These are phyloP conservation scores for Gymnocheta viridis DNA, from an alignment of 2,888 invertebrate genomes.

Conservation along the genomic window DNA sequence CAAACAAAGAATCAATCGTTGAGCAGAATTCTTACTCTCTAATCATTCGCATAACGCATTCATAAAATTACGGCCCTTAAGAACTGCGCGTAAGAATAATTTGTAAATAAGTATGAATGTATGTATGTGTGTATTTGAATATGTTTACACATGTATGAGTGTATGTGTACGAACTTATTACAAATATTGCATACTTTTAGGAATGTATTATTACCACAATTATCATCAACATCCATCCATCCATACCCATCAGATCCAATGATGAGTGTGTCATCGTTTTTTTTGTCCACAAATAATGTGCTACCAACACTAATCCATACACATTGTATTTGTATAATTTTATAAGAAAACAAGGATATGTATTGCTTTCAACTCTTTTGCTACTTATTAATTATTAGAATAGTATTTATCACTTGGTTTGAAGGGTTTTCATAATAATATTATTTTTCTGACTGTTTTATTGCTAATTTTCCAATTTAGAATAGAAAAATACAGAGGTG, in stretches of 20 bases:
- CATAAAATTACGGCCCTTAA: conserved; percentile 31
- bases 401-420: conserved; percentile 37
- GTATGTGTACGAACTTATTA: background rate
- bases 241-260: conserved; percentile 18
- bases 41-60: conserved; percentile 53
- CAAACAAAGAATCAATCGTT: conserved; percentile 18
- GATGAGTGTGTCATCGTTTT: background rate
- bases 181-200: conserved; percentile 44
- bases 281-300: conserved; percentile 20
- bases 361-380: conserved; percentile 8
- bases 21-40: conserved; percentile 32
- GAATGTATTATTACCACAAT: conserved; percentile 36
- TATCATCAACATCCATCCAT: conserved; percentile 9
- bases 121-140: too few species aligned
- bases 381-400: conserved; percentile 23
- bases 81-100: conserved; percentile 31
- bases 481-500: conserved; percentile 20
- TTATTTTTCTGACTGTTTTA: conserved; percentile 52
- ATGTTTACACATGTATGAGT: background rate
- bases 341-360: conserved; percentile 26
- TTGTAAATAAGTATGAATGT: too few species aligned
- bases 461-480: conserved; percentile 43
- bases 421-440: conserved; percentile 49
- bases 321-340: conserved; percentile 48
- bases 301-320: background rate